phyloP scores from a whole-genome alignment of 2,888 invertebrate species.

The Rhynchonema sp. region DNA sequence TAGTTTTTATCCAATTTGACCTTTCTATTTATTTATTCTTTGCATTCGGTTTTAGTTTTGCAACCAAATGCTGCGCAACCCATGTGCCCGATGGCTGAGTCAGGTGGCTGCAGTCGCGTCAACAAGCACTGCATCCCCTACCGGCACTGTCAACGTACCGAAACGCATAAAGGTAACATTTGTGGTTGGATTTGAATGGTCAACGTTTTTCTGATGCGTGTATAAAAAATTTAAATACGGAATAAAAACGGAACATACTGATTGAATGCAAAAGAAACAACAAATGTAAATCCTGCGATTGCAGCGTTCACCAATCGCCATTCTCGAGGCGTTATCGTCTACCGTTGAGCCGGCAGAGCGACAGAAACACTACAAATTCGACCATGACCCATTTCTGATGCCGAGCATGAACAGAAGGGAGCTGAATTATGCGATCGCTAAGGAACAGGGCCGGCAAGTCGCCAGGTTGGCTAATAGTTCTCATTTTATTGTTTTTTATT shows the following conservation, averaged over 20 bases:
- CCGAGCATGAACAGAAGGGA: slow-evolving; percentile 51
- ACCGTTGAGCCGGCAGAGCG: slow-evolving; percentile 61
- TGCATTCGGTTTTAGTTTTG: neutral
- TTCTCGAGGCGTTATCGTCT: slow-evolving; percentile 50
- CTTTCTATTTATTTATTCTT: neutral
- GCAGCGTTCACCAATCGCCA: slow-evolving; percentile 56
- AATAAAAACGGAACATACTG: no score
- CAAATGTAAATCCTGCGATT: slow-evolving; percentile 29
- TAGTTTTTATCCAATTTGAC: neutral
- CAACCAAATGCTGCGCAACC: no score
- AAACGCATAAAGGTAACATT: slow-evolving; percentile 1
- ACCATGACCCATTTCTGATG: slow-evolving; percentile 69
- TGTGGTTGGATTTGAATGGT: no score
- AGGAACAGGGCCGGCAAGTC: slow-evolving; percentile 65
- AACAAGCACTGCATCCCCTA: neutral
- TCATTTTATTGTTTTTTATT: no score
- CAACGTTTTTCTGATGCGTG: no score
- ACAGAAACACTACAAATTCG: slow-evolving; percentile 68
- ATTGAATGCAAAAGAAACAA: no score
- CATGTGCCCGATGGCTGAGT: neutral
- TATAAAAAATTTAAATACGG: no score
- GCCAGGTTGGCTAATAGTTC: slow-evolving; percentile 68
- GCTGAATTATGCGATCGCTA: slow-evolving; percentile 53
- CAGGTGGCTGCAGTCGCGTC: neutral
- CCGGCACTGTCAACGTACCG: neutral